Percentiles rank a stretch among this genome's conserved stretches.
phyloP scores from a whole-genome alignment of 1,140 invertebrate genomes.

The Sycophaga agraensis region DNA sequence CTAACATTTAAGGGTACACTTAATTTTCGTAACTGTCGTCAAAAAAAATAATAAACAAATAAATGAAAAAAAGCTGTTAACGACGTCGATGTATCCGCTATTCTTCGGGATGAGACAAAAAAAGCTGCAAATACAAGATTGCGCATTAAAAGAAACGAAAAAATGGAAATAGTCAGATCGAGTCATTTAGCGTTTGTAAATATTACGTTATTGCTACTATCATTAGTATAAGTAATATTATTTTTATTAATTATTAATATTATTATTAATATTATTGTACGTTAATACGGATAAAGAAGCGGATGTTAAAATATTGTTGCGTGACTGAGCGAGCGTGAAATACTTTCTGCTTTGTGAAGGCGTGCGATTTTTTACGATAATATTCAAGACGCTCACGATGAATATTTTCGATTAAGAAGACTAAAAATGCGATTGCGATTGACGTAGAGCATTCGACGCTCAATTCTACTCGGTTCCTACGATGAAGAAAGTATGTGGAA shows the following conservation, averaged over 20 bases:
- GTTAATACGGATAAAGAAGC: conserved; percentile 15
- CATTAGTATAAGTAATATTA: conserved; percentile 29
- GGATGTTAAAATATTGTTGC: conserved; percentile 23
- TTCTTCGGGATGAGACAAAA: conserved; percentile 20
- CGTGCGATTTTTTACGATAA: conserved; percentile 12
- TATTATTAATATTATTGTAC: conserved; percentile 30
- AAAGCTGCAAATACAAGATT: conserved; percentile 34
- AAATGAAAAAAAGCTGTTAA: conserved; percentile 29
- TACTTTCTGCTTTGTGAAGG: background rate
- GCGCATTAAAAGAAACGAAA: conserved; percentile 39
- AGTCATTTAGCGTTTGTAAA: conserved; percentile 56
- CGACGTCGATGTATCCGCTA: conserved; percentile 23
- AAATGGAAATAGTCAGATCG: conserved; percentile 54
- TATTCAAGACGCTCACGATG: conserved; percentile 3
- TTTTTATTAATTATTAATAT: conserved; percentile 30
- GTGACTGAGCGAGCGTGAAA: conserved; percentile 7
- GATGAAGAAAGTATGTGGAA: conserved; percentile 18
- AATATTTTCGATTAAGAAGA: conserved; percentile 20
- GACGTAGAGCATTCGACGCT: conserved; percentile 5
- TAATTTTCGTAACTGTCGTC: conserved; percentile 36
- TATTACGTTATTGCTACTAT: conserved; percentile 37
- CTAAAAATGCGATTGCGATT: conserved; percentile 15
- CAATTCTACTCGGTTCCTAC: conserved; percentile 28
- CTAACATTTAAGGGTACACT: conserved; percentile 47
- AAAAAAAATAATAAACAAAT: conserved; percentile 25